Base-by-base conservation (phyloP, 2,888 invertebrate genomes). In the Drosophila mimetica region DNA sequence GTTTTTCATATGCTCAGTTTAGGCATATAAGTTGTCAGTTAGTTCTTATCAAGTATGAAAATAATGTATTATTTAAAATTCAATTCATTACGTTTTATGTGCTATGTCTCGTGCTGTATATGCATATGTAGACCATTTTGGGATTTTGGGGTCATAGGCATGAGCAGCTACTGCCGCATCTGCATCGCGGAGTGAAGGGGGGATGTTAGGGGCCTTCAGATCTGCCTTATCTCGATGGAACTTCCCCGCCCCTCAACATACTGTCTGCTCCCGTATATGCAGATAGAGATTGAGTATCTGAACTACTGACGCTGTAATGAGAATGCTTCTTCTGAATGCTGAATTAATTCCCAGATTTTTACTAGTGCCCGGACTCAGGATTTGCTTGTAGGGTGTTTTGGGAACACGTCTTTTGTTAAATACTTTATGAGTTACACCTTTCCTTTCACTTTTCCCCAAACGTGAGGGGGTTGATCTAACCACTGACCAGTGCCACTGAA, bases 141-240 rank as follows among this genome's bases (percentile, higher is more conserved):
- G 88, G 82, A 77, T 88, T 88, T 83, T 77, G 80, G 13, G 84
- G 88, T 76, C 86, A 86, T 64, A 82, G 58, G 71, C 82, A 76
- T 61, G 74, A 59, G 63, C 55, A 58, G 71, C 67, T 41, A 46
- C 46, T 39, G 58, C 71, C 14, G 69, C 54, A 34, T 65, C 69
- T 67, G 69, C 46, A 47, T 20, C 25, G 22, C 16, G 46, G 69
- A 37, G 18, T 13, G 20, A 30, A 11, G 44, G 4, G 34, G 44
- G 50, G 32, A 50, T 32, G 39, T 25, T 18, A 16, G 48, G 39
- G 30, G 59, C 32, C 34, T 34, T 44, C 11, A 34, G 28, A 64
- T 42, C 53, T 14, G 53, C 30, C 42, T 66, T 64, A 64, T 64
- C 64, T 64, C 36, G 69, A 64, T 64, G 42, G 28, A 28, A 34